Percentiles rank a stretch among this genome's conserved stretches.
Evolutionary conservation across 2,113 vertebrate genomes (phyloP).

Genomic region (Ammodytes dubius): DNA sequence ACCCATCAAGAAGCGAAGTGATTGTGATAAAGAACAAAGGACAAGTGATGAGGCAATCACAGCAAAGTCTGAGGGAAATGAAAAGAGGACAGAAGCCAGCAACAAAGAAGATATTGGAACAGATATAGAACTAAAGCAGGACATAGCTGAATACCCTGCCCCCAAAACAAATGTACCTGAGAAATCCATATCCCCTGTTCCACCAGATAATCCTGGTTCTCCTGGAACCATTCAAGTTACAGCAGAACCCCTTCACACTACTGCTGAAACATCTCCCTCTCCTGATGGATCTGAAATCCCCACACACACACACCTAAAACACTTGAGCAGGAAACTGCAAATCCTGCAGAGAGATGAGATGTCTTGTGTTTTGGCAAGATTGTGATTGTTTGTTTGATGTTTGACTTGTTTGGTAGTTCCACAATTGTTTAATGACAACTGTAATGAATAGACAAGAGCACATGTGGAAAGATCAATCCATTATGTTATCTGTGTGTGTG

Average conservation of each 20-base stretch:
- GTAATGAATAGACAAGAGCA: too few species aligned
- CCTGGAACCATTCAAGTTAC: constrained; percentile 2
- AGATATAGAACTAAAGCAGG: not conserved
- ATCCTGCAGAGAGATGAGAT: not conserved
- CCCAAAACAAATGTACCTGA: not conserved
- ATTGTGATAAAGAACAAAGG: constrained; percentile 10
- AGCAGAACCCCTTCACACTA: not conserved
- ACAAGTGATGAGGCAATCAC: not conserved
- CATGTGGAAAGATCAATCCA: too few species aligned
- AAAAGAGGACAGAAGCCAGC: constrained; percentile 3
- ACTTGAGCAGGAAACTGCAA: not conserved
- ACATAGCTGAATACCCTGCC: not conserved
- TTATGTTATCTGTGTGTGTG: too few species aligned
- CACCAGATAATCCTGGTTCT: not conserved
- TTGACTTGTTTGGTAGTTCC: not conserved
- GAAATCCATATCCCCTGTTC: not conserved
- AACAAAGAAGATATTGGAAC: not conserved
- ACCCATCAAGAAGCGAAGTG: not conserved
- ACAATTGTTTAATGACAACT: not conserved
- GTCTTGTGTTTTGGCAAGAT: not conserved
- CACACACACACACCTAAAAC: constrained; percentile 4
- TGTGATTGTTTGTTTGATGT: not conserved
- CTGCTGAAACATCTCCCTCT: not conserved
- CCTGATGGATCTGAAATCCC: constrained; percentile 5
- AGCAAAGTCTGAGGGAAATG: not conserved